Percentiles rank a stretch among this genome's conserved stretches.
Evolutionary conservation across 1,140 invertebrate genomes (phyloP).

Genomic region (Atta colombica): DNA sequence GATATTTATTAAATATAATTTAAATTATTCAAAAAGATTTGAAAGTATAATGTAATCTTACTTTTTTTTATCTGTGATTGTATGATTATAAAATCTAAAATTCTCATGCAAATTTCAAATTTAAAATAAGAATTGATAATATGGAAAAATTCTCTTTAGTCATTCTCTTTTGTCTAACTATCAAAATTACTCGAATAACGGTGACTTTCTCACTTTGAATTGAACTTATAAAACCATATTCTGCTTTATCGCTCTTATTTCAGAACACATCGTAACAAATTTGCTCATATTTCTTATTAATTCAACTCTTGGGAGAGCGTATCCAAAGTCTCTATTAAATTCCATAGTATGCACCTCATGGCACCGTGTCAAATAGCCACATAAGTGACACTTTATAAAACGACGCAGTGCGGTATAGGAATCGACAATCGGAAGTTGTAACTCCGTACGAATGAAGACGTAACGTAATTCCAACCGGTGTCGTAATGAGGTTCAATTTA

Average conservation of each 20-base stretch:
- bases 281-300: constrained; percentile 26
- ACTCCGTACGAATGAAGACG: neutral
- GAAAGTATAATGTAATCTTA: neutral
- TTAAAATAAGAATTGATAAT: neutral
- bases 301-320: neutral
- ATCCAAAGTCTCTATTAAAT: constrained; percentile 46
- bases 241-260: constrained; percentile 10
- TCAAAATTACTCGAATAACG: constrained; percentile 6
- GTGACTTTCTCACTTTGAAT: neutral
- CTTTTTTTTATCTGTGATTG: neutral
- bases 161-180: neutral
- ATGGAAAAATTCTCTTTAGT: neutral
- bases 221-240: neutral
- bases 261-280: neutral
- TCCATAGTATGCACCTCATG: neutral
- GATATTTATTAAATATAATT: neutral
- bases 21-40: neutral
- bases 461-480: neutral
- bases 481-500: neutral
- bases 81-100: neutral
- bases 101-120: neutral
- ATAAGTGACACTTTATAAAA: constrained; percentile 38
- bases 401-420: neutral
- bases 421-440: constrained; percentile 20
- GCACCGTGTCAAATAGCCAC: neutral